Evolutionary conservation across 1,140 invertebrate species (phyloP).

Genomic region (Bombus polaris): DNA sequence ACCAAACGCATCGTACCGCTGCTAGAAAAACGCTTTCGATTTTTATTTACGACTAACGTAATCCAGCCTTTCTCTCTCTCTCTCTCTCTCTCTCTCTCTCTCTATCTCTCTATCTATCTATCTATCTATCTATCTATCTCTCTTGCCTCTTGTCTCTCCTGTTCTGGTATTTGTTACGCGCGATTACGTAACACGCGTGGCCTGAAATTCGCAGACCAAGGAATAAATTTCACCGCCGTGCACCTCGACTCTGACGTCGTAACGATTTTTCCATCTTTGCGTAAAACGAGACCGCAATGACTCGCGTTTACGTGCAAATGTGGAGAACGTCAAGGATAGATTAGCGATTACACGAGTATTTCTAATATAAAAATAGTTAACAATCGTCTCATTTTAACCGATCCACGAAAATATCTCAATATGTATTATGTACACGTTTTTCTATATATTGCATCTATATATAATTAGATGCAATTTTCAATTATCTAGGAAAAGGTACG

Average conservation of each 20-base stretch:
- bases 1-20: conserved; percentile 68
- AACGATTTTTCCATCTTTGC: not conserved
- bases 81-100: no score
- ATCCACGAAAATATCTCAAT: no score
- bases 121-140: not conserved
- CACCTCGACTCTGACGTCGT: not conserved
- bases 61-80: conserved; percentile 73
- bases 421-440: no score
- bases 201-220: not conserved
- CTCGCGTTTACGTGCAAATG: no score
- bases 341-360: no score
- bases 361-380: no score
- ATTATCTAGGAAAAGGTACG: no score
- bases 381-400: no score
- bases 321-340: no score
- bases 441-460: no score
- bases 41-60: conserved; percentile 77
- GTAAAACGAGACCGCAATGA: not conserved
- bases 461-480: no score
- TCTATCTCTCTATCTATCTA: not conserved
- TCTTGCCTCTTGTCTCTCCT: conserved; percentile 28
- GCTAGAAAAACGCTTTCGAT: conserved; percentile 65
- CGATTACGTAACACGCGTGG: not conserved
- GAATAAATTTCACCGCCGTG: conserved; percentile 56
- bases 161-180: conserved; percentile 1